Evolutionary conservation across 1,140 invertebrate species (phyloP).

Genomic region (Ganaspis sp.): DNA sequence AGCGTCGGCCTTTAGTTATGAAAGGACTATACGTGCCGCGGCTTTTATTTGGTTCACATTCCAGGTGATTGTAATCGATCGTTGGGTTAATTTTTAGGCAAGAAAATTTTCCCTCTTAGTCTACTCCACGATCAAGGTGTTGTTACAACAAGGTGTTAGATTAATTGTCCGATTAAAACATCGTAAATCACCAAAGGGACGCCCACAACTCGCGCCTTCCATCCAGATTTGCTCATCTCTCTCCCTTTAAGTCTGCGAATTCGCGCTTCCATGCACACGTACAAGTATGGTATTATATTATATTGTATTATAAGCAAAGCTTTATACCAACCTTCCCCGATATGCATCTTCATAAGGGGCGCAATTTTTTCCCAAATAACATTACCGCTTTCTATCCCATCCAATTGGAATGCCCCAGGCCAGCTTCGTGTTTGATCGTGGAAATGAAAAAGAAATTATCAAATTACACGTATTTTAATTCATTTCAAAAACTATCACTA

Average conservation of each 20-base stretch:
- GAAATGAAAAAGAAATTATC: neutral
- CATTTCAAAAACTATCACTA: too few species aligned
- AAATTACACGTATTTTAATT: conserved; percentile 12
- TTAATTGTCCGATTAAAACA: conserved; percentile 75
- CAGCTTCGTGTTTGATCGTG: conserved; percentile 50
- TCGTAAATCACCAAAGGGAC: conserved; percentile 72
- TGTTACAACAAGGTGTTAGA: conserved; percentile 75
- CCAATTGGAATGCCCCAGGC: conserved; percentile 50
- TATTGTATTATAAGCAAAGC: conserved; percentile 15
- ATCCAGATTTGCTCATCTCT: conserved; percentile 20
- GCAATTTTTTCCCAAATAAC: conserved; percentile 48
- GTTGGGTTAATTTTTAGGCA: neutral
- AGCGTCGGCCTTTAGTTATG: conserved; percentile 16
- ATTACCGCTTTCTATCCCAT: conserved; percentile 43
- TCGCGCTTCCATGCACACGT: conserved; percentile 41
- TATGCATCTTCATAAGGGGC: conserved; percentile 53
- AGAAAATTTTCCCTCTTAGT: neutral
- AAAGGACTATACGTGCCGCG: conserved; percentile 20
- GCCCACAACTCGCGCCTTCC: conserved; percentile 61
- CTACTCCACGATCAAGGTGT: conserved; percentile 58
- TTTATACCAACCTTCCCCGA: conserved; percentile 32
- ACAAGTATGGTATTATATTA: conserved; percentile 50
- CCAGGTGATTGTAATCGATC: conserved; percentile 24
- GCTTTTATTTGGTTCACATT: conserved; percentile 20
- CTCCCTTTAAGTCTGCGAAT: conserved; percentile 12